These are phyloP conservation scores for Molanna angustata DNA, from an alignment of 2,888 invertebrate species.

Conservation along the genomic window DNA sequence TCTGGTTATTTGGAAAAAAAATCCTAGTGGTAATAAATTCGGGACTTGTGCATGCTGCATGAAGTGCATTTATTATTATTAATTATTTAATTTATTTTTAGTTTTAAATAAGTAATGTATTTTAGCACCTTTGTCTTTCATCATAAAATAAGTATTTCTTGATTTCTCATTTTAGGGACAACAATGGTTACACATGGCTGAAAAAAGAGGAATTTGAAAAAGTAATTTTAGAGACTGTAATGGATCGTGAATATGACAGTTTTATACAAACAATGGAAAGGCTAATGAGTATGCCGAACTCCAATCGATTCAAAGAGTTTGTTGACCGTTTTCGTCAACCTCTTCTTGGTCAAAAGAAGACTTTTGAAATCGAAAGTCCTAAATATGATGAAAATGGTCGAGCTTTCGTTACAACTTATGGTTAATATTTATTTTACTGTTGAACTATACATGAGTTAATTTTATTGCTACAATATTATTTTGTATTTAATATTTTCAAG, in stretches of 20 bases:
- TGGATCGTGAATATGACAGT: slow-evolving; percentile 68
- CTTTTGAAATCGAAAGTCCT: slow-evolving; percentile 64
- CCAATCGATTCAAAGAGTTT: slow-evolving; percentile 68
- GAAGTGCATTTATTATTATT: no score
- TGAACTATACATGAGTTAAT: slow-evolving; percentile 5
- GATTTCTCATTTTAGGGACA: background rate
- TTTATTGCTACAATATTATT: no score
- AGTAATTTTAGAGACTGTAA: slow-evolving; percentile 62
- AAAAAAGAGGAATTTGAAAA: slow-evolving; percentile 64
- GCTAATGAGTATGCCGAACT: slow-evolving; percentile 67
- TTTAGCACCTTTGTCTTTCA: background rate
- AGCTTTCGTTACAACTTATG: slow-evolving; percentile 68
- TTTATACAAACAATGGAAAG: slow-evolving; percentile 72
- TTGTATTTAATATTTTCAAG: no score
- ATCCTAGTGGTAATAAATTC: no score
- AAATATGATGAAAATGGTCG: slow-evolving; percentile 67
- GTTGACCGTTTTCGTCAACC: slow-evolving; percentile 67
- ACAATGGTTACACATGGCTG: slow-evolving; percentile 60
- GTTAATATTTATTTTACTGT: slow-evolving; percentile 38
- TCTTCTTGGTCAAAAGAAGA: slow-evolving; percentile 56
- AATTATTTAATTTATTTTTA: no score
- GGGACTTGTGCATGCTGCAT: no score
- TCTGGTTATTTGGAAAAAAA: no score
- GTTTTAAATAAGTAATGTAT: no score
- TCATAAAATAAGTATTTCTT: background rate